Conservation (phyloP, 2,888 invertebrate species). For the Diarsia brunnea region DNA sequence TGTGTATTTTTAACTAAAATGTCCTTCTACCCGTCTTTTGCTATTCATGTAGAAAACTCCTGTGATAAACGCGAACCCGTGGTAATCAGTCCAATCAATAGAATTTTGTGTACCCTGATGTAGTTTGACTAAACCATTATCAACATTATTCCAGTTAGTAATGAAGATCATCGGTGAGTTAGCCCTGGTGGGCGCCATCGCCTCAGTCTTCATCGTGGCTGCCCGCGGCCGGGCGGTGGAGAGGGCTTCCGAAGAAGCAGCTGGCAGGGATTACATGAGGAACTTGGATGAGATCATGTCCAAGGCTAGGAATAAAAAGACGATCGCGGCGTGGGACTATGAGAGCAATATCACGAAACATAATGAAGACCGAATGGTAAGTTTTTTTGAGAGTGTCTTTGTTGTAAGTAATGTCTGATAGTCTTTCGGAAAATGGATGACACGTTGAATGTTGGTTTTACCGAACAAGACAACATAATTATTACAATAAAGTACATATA, state of each 20-base stretch:
- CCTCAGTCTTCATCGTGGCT: slow-evolving; percentile 87
- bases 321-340: slow-evolving; percentile 93
- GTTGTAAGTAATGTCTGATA: background rate
- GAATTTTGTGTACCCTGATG: background rate
- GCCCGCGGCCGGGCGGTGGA: slow-evolving; percentile 86
- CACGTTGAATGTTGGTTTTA: background rate
- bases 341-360: slow-evolving; percentile 93
- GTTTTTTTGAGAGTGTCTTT: slow-evolving; percentile 16
- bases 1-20: background rate
- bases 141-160: slow-evolving; percentile 76
- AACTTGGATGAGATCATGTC: slow-evolving; percentile 91
- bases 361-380: slow-evolving; percentile 90
- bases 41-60: background rate
- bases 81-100: too few relatives aligned
- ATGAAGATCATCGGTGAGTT: slow-evolving; percentile 86
- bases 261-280: slow-evolving; percentile 91
- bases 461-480: too few relatives aligned
- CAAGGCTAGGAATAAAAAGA: slow-evolving; percentile 89
- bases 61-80: background rate
- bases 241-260: slow-evolving; percentile 89
- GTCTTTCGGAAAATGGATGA: background rate
- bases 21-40: background rate
- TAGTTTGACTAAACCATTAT: background rate
- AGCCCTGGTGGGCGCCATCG: slow-evolving; percentile 86
- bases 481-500: too few relatives aligned